A percentile compares a stretch with the other conserved stretches of the same genome.
Evolutionary conservation across 1,140 invertebrate genomes (phyloP).

Genomic region (Ips nitidus): DNA sequence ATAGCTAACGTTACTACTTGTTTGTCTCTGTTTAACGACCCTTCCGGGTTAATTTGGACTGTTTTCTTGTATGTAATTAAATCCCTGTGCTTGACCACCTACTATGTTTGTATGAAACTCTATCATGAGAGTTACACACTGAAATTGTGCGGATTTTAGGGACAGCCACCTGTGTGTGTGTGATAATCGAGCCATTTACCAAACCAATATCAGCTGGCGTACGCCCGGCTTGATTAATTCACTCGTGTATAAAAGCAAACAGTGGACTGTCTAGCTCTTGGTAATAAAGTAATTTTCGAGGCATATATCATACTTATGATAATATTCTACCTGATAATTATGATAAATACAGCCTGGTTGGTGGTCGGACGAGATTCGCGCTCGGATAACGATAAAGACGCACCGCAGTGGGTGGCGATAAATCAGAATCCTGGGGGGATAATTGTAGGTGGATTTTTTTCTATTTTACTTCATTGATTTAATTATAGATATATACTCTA

Average conservation of each 20-base stretch:
- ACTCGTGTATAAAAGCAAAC: not conserved
- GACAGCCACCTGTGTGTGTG: not conserved
- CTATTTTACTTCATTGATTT: not conserved
- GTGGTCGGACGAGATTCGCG: constrained; percentile 18
- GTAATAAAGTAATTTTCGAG: constrained; percentile 24
- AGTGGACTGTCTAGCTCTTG: not conserved
- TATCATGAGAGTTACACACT: not conserved
- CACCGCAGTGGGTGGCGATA: constrained; percentile 13
- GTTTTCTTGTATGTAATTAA: not conserved
- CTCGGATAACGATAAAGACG: constrained; percentile 24
- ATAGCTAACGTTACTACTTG: constrained; percentile 17
- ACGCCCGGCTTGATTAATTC: not conserved
- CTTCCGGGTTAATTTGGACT: constrained; percentile 5
- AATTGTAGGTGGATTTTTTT: not conserved
- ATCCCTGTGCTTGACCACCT: constrained; percentile 1
- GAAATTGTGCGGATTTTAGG: not conserved
- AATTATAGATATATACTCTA: not conserved
- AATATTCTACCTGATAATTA: constrained; percentile 24
- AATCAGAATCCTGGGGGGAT: constrained; percentile 13
- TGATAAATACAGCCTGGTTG: constrained; percentile 23
- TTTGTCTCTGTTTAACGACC: constrained; percentile 19
- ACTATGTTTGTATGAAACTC: not conserved
- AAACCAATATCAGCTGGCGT: not conserved
- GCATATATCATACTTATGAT: constrained; percentile 27
- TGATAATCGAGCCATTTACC: not conserved